Base-by-base conservation (phyloP, 1,140 invertebrate species). In the Samia ricini region DNA sequence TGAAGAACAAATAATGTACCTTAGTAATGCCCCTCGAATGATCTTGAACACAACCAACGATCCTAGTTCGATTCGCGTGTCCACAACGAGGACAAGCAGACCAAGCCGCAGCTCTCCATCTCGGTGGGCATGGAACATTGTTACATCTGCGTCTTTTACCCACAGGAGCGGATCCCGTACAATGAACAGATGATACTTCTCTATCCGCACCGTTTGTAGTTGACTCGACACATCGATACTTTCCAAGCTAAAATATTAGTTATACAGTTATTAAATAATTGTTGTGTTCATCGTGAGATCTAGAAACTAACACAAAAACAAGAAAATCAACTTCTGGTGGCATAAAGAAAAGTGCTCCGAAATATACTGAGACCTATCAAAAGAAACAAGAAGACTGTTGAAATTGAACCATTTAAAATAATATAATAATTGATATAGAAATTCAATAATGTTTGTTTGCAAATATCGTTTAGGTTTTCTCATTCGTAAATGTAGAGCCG, bases 31-130 rank as follows among this genome's bases (percentile, higher is more conserved):
- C 88, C 64, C 77, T 84, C 12, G 77, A 76, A 69, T 88, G 83
- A 64, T 90, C 88, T 62, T 90, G 85, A 0, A 90, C 85, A 36
- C 88, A 90, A 1, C 85, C 88, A 29, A 90, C 85, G 18, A 87
- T 84, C 48, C 88, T 81, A 0, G 74, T 82, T 10, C 73, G 71
- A 0, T 65, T 73, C 5, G 88, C 86, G 3, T 79, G 83, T 19
- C 90, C 90, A 68, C 90, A 91, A 7, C 74, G 63, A n/a, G 88
- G 87, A 60, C 90, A 91, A 0, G 74, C 5, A 7, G 85, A 79
- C 90, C 90, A 91, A 0, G 83, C 66, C 4, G 81, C 78, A 12
- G 88, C 65, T 5, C 85, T 64, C 90, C 90, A 91, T 22, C 88
- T 76, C 2, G 89, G 87, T 4, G 83, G 68, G 66, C 90, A 91